phyloP scores from a whole-genome alignment of 1,140 invertebrate genomes.

The Zaprionus ornatus region DNA sequence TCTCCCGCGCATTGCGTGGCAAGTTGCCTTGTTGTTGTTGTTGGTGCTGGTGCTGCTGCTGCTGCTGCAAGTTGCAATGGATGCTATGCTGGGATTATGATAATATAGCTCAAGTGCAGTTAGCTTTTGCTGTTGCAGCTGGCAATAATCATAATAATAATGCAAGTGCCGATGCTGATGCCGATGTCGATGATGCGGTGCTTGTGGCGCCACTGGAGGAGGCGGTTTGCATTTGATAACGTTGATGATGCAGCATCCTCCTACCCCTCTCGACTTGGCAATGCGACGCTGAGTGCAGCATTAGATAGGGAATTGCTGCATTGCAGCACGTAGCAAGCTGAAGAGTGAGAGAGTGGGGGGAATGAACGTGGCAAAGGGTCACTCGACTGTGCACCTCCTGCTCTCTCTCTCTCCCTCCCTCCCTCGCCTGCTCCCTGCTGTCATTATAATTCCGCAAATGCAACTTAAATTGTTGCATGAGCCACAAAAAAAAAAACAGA shows the following conservation, averaged over 20 bases:
- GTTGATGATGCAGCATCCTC: constrained; percentile 43
- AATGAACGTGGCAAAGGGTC: neutral
- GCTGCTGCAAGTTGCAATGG: constrained; percentile 44
- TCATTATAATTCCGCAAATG: constrained; percentile 37
- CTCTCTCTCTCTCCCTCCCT: too few relatives aligned
- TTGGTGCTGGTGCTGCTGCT: constrained; percentile 29
- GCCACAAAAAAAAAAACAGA: constrained; percentile 19
- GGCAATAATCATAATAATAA: constrained; percentile 77
- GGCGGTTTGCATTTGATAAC: constrained; percentile 44
- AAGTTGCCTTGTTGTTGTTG: constrained; percentile 21
- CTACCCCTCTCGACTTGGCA: neutral
- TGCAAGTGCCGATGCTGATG: constrained; percentile 40
- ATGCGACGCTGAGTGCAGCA: neutral
- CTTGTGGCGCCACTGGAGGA: constrained; percentile 4
- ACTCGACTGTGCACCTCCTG: neutral
- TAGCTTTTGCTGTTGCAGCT: constrained; percentile 57
- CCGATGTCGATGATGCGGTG: constrained; percentile 11
- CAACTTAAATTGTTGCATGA: constrained; percentile 13
- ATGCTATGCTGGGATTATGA: constrained; percentile 66
- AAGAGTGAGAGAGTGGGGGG: neutral
- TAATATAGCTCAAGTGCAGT: constrained; percentile 76
- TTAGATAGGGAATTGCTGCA: constrained; percentile 31
- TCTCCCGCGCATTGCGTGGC: neutral
- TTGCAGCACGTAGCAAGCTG: constrained; percentile 41
- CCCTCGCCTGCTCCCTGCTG: neutral